These are phyloP conservation scores for Enteromius fasciolatus DNA, from an alignment of 2,797 vertebrate genomes.

Conservation along the genomic window DNA sequence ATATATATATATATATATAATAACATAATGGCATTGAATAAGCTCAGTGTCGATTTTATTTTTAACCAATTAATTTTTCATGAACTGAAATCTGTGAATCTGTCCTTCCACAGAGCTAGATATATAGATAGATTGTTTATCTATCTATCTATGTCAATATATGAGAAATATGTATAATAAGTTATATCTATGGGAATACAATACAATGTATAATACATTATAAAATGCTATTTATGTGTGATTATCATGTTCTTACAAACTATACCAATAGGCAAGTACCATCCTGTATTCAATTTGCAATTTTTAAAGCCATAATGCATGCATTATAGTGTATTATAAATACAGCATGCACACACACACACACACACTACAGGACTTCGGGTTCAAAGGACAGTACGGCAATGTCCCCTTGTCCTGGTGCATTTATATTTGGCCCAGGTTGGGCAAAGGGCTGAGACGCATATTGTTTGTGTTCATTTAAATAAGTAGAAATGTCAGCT, in stretches of 20 bases:
- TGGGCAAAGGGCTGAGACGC: conserved; percentile 87
- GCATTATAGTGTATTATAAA: background rate
- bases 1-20: no score
- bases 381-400: conserved; percentile 61
- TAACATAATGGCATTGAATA: no score
- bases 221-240: background rate
- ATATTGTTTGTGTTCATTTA: conserved; percentile 96
- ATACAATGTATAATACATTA: background rate
- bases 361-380: conserved; percentile 5
- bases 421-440: conserved; percentile 81
- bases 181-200: background rate
- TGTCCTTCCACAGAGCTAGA: no score
- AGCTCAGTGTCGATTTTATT: no score
- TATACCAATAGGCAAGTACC: background rate
- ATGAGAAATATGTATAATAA: background rate
- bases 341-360: background rate
- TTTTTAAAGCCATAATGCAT: background rate
- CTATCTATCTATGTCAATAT: background rate
- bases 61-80: no score
- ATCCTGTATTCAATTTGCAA: background rate
- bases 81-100: no score
- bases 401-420: conserved; percentile 68
- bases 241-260: background rate
- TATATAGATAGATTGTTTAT: no score
- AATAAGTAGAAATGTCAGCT: conserved; percentile 94